phyloP scores from a whole-genome alignment of 2,888 invertebrate genomes.

The Hydrotaea cyrtoneurina region DNA sequence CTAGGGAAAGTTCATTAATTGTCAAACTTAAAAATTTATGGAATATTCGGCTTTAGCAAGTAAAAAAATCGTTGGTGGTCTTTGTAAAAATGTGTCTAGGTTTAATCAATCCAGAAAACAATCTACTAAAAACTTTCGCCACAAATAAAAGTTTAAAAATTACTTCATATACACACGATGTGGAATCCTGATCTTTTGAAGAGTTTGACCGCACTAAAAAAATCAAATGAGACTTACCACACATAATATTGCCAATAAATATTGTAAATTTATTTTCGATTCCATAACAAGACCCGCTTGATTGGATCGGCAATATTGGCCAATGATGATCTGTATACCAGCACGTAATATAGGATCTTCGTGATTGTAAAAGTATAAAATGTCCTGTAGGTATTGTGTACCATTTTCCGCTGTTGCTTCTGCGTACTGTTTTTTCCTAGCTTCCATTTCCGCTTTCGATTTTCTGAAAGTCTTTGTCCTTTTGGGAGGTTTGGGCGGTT shows the following conservation, averaged over 20 bases:
- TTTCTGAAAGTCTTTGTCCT: conserved; percentile 77
- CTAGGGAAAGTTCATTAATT: too few species aligned
- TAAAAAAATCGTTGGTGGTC: too few species aligned
- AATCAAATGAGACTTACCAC: too few species aligned
- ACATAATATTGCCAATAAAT: conserved; percentile 78
- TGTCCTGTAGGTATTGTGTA: conserved; percentile 73
- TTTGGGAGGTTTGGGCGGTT: conserved; percentile 75
- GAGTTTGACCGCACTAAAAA: too few species aligned
- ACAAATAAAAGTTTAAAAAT: too few species aligned
- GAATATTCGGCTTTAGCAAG: too few species aligned
- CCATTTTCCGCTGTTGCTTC: conserved; percentile 64
- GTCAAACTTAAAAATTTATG: too few species aligned
- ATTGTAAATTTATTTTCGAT: conserved; percentile 75
- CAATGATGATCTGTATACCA: conserved; percentile 79
- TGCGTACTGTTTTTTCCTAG: background rate
- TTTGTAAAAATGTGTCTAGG: too few species aligned
- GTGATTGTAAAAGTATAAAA: conserved; percentile 78
- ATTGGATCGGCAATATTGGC: conserved; percentile 75
- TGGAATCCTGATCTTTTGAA: too few species aligned
- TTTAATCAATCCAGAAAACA: too few species aligned
- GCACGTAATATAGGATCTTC: conserved; percentile 80
- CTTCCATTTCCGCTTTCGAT: conserved; percentile 60
- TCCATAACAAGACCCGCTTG: conserved; percentile 72
- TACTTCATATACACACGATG: too few species aligned
- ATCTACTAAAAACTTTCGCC: too few species aligned